These are phyloP conservation scores for Choristoneura fumiferana DNA, from an alignment of 1,140 invertebrate genomes.

Conservation along the genomic window DNA sequence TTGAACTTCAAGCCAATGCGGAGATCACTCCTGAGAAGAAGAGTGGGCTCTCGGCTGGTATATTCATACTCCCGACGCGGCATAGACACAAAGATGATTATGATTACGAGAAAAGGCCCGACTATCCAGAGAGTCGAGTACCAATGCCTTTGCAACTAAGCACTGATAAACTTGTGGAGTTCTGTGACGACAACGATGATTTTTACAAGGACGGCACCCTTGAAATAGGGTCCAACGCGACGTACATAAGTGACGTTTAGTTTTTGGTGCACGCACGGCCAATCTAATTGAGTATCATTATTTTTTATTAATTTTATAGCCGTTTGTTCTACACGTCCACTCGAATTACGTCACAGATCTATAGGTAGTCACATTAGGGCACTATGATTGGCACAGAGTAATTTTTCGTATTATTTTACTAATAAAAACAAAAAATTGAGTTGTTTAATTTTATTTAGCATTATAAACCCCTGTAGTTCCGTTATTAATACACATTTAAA, in stretches of 20 bases:
- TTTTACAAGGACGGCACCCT: conserved; percentile 45
- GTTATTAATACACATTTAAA: too few relatives aligned
- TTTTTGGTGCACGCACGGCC: not conserved
- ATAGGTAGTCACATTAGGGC: too few relatives aligned
- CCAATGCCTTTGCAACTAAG: conserved; percentile 35
- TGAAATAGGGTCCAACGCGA: conserved; percentile 33
- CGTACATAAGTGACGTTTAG: conserved; percentile 54
- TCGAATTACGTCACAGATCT: too few relatives aligned
- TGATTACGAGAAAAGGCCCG: conserved; percentile 53
- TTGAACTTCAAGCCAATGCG: conserved; percentile 38
- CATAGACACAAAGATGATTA: conserved; percentile 52
- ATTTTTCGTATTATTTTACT: too few relatives aligned
- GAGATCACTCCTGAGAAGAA: conserved; percentile 33
- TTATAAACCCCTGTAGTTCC: too few relatives aligned
- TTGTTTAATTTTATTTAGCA: too few relatives aligned
- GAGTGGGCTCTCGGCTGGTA: conserved; percentile 37
- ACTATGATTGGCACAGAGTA: too few relatives aligned
- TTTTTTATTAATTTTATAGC: too few relatives aligned
- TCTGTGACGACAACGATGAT: conserved; percentile 41
- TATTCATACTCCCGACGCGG: conserved; percentile 56
- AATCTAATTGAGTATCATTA: too few relatives aligned
- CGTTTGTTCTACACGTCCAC: too few relatives aligned
- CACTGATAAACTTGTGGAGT: conserved; percentile 60
- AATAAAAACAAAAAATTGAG: too few relatives aligned
- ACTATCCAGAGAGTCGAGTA: conserved; percentile 60